Base-by-base conservation (phyloP, 2,113 vertebrate species). In the Xiphophorus maculatus region DNA sequence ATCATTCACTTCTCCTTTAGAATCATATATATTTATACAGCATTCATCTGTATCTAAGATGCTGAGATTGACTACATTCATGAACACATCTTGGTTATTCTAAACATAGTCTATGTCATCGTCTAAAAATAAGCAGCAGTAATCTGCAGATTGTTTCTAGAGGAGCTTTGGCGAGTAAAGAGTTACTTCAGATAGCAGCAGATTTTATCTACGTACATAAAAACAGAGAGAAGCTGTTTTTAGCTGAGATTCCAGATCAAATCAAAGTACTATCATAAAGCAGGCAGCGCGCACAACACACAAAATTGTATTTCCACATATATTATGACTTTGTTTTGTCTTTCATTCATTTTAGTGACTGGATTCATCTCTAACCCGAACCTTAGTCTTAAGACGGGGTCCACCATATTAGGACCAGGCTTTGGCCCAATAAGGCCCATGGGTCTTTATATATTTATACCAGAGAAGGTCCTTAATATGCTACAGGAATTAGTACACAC, bases 231-330 rank as follows among this genome's bases (percentile, higher is more conserved):
- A 84, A 78, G 87, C 72, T 76, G 78, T 85, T 87, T 67, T 84
- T 76, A 77, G 77, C 74, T 69, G 63, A 83, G 74, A 65, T 76
- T 77, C 54, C 40, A 80, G 90, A 90, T 89, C 82, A 77, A 80
- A 88, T 90, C 82, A 72, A 76, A 83, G 58, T 27, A 72, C 72
- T 81, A 82, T 82, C 72, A 76, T 63, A 48, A 62, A 73, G 71
- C 48, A 75, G 62, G 66, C 78, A 73, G 48, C 14, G 22, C 22
- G 14, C 27, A 30, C 67, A 71, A 15, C 75, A 25, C 80, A 54
- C 74, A 48, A 19, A 19, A 22, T 17, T 54, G 2, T 22, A 54
- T 54, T 22, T 19, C 48, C 22, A 22, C 19, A 19, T 0, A 37
- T 11, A 12, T 37, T 37, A 37, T 37, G 35, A 37, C 35, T 37